Conservation (phyloP, 2,888 invertebrate genomes). For the Synanthedon formicaeformis region DNA sequence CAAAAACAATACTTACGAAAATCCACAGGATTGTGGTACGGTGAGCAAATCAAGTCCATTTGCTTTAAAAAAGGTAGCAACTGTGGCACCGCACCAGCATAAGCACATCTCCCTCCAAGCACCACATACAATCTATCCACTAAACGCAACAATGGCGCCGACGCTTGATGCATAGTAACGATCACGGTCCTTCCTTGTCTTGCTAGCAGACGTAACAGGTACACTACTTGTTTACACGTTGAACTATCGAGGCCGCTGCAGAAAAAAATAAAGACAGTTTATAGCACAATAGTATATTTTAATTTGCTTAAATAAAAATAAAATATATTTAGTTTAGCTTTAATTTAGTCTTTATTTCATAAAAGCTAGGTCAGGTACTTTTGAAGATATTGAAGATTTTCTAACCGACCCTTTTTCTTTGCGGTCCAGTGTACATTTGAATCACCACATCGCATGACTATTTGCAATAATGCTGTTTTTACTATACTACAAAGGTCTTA, state of each 20-base stretch:
- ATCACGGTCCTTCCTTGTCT: slow-evolving; percentile 87
- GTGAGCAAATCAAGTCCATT: slow-evolving; percentile 81
- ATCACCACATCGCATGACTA: too few relatives aligned
- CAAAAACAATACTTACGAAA: slow-evolving; percentile 74
- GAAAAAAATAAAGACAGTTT: slow-evolving; percentile 6
- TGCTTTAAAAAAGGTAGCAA: slow-evolving; percentile 82
- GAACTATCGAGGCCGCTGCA: slow-evolving; percentile 84
- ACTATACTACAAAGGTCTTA: too few relatives aligned
- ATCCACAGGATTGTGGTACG: slow-evolving; percentile 92
- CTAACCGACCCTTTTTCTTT: too few relatives aligned
- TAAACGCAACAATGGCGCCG: slow-evolving; percentile 86
- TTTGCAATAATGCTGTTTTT: too few relatives aligned
- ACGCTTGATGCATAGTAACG: slow-evolving; percentile 93
- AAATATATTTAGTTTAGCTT: too few relatives aligned
- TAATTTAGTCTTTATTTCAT: too few relatives aligned
- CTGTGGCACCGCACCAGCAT: slow-evolving; percentile 81
- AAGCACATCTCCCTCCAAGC: slow-evolving; percentile 82
- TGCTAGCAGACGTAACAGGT: slow-evolving; percentile 83
- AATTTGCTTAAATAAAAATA: too few relatives aligned
- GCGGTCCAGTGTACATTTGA: too few relatives aligned
- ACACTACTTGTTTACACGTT: slow-evolving; percentile 85
- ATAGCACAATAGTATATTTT: too few relatives aligned
- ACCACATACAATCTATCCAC: slow-evolving; percentile 90
- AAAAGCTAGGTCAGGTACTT: too few relatives aligned
- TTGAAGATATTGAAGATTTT: too few relatives aligned